These are phyloP conservation scores for Lanius collurio DNA, from an alignment of 2,113 vertebrate genomes.

Conservation along the genomic window DNA sequence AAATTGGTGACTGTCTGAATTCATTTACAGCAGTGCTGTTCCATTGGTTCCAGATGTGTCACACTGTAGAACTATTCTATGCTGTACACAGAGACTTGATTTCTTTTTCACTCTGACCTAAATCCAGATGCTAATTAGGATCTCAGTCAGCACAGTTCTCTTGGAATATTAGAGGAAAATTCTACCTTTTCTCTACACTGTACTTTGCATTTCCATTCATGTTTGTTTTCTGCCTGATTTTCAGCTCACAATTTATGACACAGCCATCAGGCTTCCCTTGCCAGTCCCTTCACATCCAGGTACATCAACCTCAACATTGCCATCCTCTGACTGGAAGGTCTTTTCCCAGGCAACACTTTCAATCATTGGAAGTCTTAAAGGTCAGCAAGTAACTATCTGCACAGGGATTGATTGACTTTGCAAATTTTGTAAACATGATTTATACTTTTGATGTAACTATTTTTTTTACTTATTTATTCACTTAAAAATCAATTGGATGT, in stretches of 20 bases:
- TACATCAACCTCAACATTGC: background rate
- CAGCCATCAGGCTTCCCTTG: slow-evolving; percentile 70
- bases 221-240: slow-evolving; percentile 25
- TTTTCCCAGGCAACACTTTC: slow-evolving; percentile 28
- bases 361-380: slow-evolving; percentile 53
- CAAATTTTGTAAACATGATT: background rate
- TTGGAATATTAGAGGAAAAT: background rate
- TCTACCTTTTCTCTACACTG: background rate
- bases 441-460: background rate
- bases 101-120: background rate
- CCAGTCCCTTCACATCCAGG: slow-evolving; percentile 65
- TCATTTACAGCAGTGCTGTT: background rate
- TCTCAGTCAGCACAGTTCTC: background rate
- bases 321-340: background rate
- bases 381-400: slow-evolving; percentile 28
- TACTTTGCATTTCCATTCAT: background rate
- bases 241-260: slow-evolving; percentile 72
- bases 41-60: background rate
- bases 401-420: background rate
- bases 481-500: background rate
- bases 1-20: background rate
- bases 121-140: background rate
- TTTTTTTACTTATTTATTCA: background rate
- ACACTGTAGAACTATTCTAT: background rate
- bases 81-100: background rate